These are phyloP conservation scores for Hepsetus odoe DNA, from an alignment of 2,113 vertebrate genomes.

Conservation along the genomic window DNA sequence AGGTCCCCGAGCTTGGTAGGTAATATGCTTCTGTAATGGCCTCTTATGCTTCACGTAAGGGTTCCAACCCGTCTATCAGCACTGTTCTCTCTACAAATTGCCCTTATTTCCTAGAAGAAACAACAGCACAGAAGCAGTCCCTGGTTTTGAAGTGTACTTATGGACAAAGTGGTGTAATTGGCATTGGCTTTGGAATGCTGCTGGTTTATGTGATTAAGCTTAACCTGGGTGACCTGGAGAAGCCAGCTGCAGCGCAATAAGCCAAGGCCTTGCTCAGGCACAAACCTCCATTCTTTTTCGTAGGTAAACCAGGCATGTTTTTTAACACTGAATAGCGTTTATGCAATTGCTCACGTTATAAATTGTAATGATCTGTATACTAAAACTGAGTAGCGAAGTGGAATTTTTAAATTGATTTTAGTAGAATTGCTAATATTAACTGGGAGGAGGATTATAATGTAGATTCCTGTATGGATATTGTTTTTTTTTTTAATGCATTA, in stretches of 20 bases:
- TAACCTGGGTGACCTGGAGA: not conserved
- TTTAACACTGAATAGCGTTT: too few species aligned
- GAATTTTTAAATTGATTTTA: too few species aligned
- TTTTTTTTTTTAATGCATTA: not conserved
- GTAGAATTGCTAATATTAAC: too few species aligned
- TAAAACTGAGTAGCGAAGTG: too few species aligned
- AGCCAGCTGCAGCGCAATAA: not conserved
- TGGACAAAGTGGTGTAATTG: not conserved
- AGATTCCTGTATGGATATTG: too few species aligned
- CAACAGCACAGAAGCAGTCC: not conserved
- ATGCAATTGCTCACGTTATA: too few species aligned
- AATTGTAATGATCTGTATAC: too few species aligned
- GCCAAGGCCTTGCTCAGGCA: not conserved
- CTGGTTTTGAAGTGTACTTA: not conserved
- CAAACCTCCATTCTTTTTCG: too few species aligned
- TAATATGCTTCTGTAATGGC: slow-evolving; percentile 15
- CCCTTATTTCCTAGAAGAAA: not conserved
- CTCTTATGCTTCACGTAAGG: not conserved
- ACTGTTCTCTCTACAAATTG: not conserved
- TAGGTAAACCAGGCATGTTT: too few species aligned
- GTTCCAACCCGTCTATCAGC: not conserved
- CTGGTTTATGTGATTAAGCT: not conserved
- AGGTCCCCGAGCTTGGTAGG: not conserved
- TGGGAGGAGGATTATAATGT: too few species aligned
- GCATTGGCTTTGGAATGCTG: not conserved